Evolutionary conservation across 2,113 vertebrate species (phyloP).

Genomic region (Cephalopterus ornatus): DNA sequence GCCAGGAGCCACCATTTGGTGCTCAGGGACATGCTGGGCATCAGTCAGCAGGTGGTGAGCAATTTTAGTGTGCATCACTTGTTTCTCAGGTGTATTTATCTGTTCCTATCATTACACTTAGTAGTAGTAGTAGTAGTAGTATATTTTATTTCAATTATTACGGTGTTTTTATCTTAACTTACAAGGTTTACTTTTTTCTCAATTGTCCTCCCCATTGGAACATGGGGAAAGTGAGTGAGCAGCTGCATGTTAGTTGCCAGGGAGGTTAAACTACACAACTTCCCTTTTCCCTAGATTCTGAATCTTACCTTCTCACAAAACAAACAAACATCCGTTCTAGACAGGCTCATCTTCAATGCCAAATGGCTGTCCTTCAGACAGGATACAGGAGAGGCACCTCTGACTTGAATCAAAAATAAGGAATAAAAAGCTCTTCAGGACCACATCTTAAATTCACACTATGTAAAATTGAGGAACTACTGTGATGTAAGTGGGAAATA

Average conservation of each 20-base stretch:
- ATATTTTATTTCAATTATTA: not conserved
- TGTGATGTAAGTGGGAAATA: not conserved
- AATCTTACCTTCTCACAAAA: not conserved
- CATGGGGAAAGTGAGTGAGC: not conserved
- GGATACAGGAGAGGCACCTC: not conserved
- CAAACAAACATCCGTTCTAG: not conserved
- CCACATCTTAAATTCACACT: not conserved
- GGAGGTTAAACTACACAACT: not conserved
- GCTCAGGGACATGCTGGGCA: not conserved
- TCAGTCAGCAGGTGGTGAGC: not conserved
- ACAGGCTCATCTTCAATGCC: not conserved
- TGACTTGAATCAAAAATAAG: not conserved
- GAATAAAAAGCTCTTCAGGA: not conserved
- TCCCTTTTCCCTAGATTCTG: not conserved
- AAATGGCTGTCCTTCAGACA: not conserved
- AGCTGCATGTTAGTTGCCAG: not conserved
- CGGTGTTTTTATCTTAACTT: not conserved
- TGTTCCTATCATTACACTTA: not conserved
- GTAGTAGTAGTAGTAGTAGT: no score
- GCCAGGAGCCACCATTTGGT: not conserved
- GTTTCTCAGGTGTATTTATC: not conserved
- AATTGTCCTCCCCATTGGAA: not conserved
- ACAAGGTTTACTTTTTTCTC: not conserved
- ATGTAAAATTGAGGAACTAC: not conserved
- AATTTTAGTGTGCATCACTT: not conserved